A percentile compares a stretch with the other conserved stretches of the same genome.
Evolutionary conservation across 2,113 vertebrate genomes (phyloP).

Genomic region (Rana temporaria): DNA sequence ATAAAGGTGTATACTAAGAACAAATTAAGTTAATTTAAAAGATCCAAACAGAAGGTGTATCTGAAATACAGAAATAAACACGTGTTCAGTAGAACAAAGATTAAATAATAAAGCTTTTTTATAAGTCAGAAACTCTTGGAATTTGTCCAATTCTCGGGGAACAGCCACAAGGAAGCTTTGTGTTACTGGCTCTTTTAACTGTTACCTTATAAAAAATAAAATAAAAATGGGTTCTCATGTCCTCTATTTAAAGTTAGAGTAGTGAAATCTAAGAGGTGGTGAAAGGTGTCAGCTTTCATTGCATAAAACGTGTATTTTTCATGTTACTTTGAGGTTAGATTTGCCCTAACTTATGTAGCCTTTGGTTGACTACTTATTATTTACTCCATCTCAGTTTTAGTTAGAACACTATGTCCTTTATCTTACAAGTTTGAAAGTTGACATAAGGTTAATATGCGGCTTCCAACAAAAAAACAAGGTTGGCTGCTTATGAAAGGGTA

Average conservation of each 20-base stretch:
- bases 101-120: slow-evolving; percentile 40
- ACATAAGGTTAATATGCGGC: slow-evolving; percentile 33
- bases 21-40: neutral
- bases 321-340: slow-evolving; percentile 42
- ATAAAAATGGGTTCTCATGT: slow-evolving; percentile 59
- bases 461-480: slow-evolving; percentile 35
- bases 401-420: slow-evolving; percentile 50
- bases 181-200: slow-evolving; percentile 45
- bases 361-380: slow-evolving; percentile 24
- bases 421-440: slow-evolving; percentile 26
- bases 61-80: neutral
- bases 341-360: slow-evolving; percentile 37
- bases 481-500: slow-evolving; percentile 25
- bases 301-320: slow-evolving; percentile 38
- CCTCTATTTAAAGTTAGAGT: slow-evolving; percentile 60
- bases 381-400: slow-evolving; percentile 41
- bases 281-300: slow-evolving; percentile 51
- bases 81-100: slow-evolving; percentile 13
- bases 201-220: slow-evolving; percentile 39
- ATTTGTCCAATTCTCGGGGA: slow-evolving; percentile 5
- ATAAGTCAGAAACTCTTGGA: slow-evolving; percentile 16
- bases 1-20: neutral
- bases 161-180: slow-evolving; percentile 37
- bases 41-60: neutral
- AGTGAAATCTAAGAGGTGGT: slow-evolving; percentile 49